These are phyloP conservation scores for Pseudomyrmex concolor DNA, from an alignment of 1,140 invertebrate genomes.

Conservation along the genomic window DNA sequence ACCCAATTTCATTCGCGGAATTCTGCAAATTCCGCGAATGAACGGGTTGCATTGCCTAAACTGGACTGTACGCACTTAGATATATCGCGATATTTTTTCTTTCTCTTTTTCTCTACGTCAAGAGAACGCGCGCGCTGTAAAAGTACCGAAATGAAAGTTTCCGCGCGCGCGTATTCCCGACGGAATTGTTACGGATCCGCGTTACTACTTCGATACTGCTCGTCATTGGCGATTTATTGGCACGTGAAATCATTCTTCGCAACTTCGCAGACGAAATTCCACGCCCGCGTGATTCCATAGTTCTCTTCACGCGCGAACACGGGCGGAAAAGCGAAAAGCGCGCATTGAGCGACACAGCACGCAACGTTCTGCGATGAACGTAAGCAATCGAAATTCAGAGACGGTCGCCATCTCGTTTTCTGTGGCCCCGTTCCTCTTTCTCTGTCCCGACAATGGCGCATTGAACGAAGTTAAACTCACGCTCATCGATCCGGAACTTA, in stretches of 20 bases:
- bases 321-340: not conserved
- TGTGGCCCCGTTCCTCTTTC: constrained; percentile 6
- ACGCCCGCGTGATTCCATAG: constrained; percentile 22
- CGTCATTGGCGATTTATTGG: constrained; percentile 54
- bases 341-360: constrained; percentile 29
- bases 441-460: constrained; percentile 5
- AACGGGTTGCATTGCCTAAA: not conserved
- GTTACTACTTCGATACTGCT: constrained; percentile 38
- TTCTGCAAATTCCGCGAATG: constrained; percentile 39
- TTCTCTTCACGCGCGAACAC: not conserved
- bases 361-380: constrained; percentile 8
- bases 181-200: constrained; percentile 15
- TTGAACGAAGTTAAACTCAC: constrained; percentile 50
- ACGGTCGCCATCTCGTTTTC: constrained; percentile 26
- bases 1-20: constrained; percentile 9
- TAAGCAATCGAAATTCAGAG: constrained; percentile 56
- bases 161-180: not conserved
- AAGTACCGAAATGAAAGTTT: constrained; percentile 38
- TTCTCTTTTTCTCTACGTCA: not conserved
- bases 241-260: constrained; percentile 44
- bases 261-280: constrained; percentile 39
- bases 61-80: not conserved
- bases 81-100: not conserved
- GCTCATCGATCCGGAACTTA: constrained; percentile 48
- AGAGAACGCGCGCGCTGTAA: not conserved